Evolutionary conservation across 2,113 vertebrate species (phyloP), one percentile per base, ranked within the genome.

Genomic region (Stigmatopora argus): DNA sequence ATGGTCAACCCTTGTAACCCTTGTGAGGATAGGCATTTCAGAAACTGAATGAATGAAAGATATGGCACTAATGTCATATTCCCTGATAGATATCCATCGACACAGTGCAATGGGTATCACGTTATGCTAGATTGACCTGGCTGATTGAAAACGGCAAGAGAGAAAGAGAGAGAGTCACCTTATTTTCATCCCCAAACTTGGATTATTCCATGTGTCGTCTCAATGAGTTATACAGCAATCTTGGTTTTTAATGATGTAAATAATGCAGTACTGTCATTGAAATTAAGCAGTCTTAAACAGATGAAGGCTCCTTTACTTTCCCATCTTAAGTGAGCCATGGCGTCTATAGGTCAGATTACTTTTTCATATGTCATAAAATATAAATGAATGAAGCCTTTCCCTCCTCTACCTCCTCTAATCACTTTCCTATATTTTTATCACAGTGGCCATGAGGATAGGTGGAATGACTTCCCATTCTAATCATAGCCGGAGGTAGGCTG

Each of bases 331-430:
- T 61, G 56, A 83, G 41, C 70, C 70, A 14, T 49, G 23, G 75
- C 77, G 70, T 83, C 83, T 80, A 80, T 84, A 87, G 77, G 87
- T 90, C 88, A 83, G 80, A 87, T 85, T 80, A 79, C 80, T 79
- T 86, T 87, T 86, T 88, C 76, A 86, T 86, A 82, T 70, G 75
- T 47, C 62, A 83, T 82, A 53, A 87, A 89, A 89, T 88, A 89
- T 89, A 80, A 79, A 87, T 86, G 85, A 89, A 83, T 70, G 58
- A 78, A 82, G 75, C 77, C 69, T 81, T 83, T 85, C 52, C 23
- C 53, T 12, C 19, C 41, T 14, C 19, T 12, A 45, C 12, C 41
- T 45, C 38, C 66, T 74, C 70, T 84, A 86, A 89, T 89, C 83
- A 83, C 79, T 84, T 81, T 78, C 63, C 85, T 86, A 72, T 84